Evolutionary conservation across 2,113 vertebrate species (phyloP).

Genomic region (Labeo rohita): DNA sequence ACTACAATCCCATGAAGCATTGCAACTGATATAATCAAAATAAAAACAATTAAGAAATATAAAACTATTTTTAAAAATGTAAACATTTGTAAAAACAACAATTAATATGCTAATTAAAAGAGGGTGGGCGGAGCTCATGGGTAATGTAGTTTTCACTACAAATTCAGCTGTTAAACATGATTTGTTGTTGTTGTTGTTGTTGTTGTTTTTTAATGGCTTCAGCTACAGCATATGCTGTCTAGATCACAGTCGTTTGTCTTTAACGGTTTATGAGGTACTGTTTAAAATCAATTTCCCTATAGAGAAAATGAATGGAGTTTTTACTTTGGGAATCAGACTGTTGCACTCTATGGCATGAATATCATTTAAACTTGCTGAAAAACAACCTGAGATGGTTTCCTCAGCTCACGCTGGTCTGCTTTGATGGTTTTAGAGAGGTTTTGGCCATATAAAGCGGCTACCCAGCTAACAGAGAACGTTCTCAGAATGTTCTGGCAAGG

Average conservation of each 20-base stretch:
- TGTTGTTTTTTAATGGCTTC: neutral
- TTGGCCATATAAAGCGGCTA: neutral
- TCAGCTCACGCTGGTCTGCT: neutral
- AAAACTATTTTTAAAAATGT: no score
- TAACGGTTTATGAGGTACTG: neutral
- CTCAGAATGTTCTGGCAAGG: neutral
- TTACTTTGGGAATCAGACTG: neutral
- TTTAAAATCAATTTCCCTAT: neutral
- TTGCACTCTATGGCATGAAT: neutral
- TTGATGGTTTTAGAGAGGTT: neutral
- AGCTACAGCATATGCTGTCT: neutral
- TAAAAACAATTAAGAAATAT: neutral
- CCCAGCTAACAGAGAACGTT: neutral
- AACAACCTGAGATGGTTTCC: neutral
- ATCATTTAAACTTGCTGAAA: neutral
- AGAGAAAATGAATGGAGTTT: neutral
- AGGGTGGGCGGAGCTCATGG: neutral
- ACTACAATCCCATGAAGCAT: neutral
- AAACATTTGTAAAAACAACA: neutral
- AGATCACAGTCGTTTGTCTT: neutral
- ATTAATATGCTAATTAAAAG: neutral
- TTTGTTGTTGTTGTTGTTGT: neutral
- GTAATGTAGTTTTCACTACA: neutral
- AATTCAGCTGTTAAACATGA: neutral
- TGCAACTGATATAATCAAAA: neutral